Conservation (phyloP, 2,797 vertebrate species). For the Melanotaenia trifasciata region DNA sequence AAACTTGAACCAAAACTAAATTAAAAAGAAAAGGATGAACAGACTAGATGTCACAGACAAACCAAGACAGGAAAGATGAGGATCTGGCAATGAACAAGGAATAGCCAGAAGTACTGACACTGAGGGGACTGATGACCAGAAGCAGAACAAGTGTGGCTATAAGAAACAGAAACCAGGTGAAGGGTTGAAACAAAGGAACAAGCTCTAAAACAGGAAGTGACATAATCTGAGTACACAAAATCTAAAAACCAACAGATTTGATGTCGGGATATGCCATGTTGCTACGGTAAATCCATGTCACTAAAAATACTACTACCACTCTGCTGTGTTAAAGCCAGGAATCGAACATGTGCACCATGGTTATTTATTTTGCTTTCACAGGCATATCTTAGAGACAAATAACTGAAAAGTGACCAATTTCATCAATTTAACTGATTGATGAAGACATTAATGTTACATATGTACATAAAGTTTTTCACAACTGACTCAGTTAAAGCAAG, state of each 20-base stretch:
- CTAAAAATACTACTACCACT: background rate
- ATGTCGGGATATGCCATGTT: no score
- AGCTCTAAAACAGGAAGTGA: background rate
- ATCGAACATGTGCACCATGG: no score
- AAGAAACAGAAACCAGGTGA: background rate
- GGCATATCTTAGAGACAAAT: background rate
- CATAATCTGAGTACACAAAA: background rate
- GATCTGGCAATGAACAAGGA: no score
- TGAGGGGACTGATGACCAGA: no score
- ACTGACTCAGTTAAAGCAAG: background rate
- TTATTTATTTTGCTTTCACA: background rate
- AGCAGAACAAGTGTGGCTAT: no score
- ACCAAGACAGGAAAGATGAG: no score
- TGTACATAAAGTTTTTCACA: background rate
- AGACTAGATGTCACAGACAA: no score
- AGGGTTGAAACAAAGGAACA: no score
- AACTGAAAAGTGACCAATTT: background rate
- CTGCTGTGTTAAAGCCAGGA: no score
- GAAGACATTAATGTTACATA: background rate
- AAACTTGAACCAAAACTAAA: background rate
- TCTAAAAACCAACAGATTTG: no score
- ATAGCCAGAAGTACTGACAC: no score
- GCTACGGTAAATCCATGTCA: background rate
- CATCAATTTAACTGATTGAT: background rate
- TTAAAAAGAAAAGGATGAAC: no score